Evolutionary conservation across 2,113 vertebrate species (phyloP).

Genomic region (Cheilinus undulatus): DNA sequence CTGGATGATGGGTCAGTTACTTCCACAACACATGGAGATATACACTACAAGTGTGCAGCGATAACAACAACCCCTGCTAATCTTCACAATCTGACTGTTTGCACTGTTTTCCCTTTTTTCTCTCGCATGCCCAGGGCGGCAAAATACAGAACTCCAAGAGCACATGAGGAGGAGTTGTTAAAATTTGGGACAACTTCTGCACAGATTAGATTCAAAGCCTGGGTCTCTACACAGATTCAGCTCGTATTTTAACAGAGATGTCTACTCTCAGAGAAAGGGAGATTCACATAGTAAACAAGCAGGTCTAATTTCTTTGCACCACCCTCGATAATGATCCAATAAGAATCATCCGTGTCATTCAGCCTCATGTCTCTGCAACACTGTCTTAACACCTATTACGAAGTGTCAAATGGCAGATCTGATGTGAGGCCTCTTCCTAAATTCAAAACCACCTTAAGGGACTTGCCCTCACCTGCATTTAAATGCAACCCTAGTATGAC

Average conservation of each 20-base stretch:
- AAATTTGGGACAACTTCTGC: slow-evolving; percentile 48
- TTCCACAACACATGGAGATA: slow-evolving; percentile 1
- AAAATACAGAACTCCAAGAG: slow-evolving; percentile 20
- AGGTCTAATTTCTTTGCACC: slow-evolving; percentile 55
- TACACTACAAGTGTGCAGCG: not conserved
- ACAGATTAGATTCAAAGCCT: slow-evolving; percentile 44
- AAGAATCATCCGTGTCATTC: slow-evolving; percentile 45
- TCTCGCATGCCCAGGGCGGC: slow-evolving; percentile 29
- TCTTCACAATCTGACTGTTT: slow-evolving; percentile 17
- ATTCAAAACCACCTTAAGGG: not conserved
- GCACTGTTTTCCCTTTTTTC: slow-evolving; percentile 22
- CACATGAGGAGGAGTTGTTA: slow-evolving; percentile 26
- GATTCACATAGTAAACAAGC: slow-evolving; percentile 53
- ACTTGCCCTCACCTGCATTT: too few relatives aligned
- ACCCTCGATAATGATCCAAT: slow-evolving; percentile 64
- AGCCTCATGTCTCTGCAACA: slow-evolving; percentile 20
- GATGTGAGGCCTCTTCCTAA: not conserved
- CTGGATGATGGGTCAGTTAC: slow-evolving; percentile 64
- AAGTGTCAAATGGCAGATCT: slow-evolving; percentile 2
- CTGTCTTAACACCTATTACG: slow-evolving; percentile 45
- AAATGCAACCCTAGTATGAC: too few relatives aligned
- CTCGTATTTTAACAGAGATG: slow-evolving; percentile 33
- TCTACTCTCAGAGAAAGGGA: slow-evolving; percentile 5
- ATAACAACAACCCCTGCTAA: slow-evolving; percentile 9
- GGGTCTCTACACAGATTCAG: slow-evolving; percentile 28